Evolutionary conservation across 2,888 invertebrate genomes (phyloP), one percentile per base, ranked within the genome.

Genomic region (Bombylius major): DNA sequence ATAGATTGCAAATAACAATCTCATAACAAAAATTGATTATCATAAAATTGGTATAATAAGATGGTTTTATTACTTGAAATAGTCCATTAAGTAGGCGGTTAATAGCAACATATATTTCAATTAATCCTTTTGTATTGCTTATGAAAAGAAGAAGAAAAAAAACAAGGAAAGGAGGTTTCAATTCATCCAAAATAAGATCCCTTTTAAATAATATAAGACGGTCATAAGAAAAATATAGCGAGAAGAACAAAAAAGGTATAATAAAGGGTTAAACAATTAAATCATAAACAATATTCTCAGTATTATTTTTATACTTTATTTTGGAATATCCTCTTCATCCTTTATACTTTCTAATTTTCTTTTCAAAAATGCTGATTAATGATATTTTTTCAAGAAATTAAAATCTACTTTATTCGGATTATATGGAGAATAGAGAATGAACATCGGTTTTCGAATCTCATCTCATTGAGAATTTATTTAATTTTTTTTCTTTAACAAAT

Each of bases 41-140:
- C 52, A 56, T 56, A 56, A 56, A 56, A 56, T 42, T 23, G 23
- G 23, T 23, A n/a, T n/a, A 23, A 55, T 56, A 46, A 56, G 52
- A 47, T 49, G 51, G 47, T 52, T 56, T 56, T 56, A 56, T 56
- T 42, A 49, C 56, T n/a, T 13, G 31, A 52, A 56, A 52, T 52
- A 51, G 52, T 49, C 56, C 52, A 56, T 56, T 56, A 56, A 52
- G 52, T 45, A 48, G 51, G 45, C 56, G 42, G 46, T 48, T 56
- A 56, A 56, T 56, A 52, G 56, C 56, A 51, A 49, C 52, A 56
- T 56, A 56, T 44, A 56, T 56, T 56, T 56, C 56, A 56, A 56
- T 56, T 56, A 56, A 56, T 56, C 56, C 56, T 52, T 56, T 42
- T 47, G 51, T 51, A 56, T 56, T 51, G 51, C 48, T 36, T 36